A percentile compares a stretch with the other conserved stretches of the same genome.
Evolutionary conservation across 2,113 vertebrate genomes (phyloP).

Genomic region (Pelvicachromis taeniatus): DNA sequence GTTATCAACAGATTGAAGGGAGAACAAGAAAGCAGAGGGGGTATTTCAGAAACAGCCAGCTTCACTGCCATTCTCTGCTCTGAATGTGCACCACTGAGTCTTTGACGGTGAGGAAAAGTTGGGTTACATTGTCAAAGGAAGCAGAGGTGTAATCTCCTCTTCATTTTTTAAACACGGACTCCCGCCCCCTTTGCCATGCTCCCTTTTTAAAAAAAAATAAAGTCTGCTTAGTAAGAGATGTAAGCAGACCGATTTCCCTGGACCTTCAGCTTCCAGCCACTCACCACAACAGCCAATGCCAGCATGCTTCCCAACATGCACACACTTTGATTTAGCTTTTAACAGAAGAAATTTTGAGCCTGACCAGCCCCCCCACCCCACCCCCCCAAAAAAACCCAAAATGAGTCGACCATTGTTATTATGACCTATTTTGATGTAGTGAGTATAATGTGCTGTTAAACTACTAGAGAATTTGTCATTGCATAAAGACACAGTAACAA

Average conservation of each 20-base stretch:
- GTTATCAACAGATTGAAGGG: conserved; percentile 48
- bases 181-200: not conserved
- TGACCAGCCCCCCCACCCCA: not conserved
- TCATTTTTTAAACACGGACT: conserved; percentile 1
- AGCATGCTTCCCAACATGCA: conserved; percentile 81
- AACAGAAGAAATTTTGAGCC: conserved; percentile 9
- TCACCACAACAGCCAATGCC: conserved; percentile 86
- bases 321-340: conserved; percentile 55
- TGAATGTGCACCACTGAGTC: conserved; percentile 22
- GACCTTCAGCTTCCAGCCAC: conserved; percentile 82
- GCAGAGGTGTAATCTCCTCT: not conserved
- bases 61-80: conserved; percentile 25
- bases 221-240: conserved; percentile 16
- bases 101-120: conserved; percentile 34
- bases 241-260: conserved; percentile 22
- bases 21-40: conserved; percentile 40
- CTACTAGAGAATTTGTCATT: not conserved
- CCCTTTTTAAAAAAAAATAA: accelerated
- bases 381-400: not conserved
- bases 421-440: not conserved
- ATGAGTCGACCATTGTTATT: not conserved
- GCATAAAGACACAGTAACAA: not conserved
- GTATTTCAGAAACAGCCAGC: conserved; percentile 47
- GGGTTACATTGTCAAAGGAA: conserved; percentile 26
- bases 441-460: not conserved